These are phyloP conservation scores for Guaruba guarouba DNA, from an alignment of 2,113 vertebrate species.

Conservation along the genomic window DNA sequence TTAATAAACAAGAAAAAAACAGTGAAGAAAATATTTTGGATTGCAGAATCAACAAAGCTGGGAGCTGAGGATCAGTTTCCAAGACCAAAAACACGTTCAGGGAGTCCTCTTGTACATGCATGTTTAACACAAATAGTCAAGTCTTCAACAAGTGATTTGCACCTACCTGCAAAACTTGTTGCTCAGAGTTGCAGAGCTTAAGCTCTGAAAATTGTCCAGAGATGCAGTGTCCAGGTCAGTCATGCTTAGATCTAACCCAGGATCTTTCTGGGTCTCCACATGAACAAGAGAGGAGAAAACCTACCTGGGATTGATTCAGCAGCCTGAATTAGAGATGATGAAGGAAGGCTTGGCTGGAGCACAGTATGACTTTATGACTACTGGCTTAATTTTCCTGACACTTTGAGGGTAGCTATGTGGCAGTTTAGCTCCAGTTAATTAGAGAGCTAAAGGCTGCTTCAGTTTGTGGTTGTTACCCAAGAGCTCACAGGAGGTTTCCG, in stretches of 20 bases:
- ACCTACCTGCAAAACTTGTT: neutral
- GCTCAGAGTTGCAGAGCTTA: neutral
- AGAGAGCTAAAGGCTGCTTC: neutral
- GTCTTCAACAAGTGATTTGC: neutral
- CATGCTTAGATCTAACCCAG: neutral
- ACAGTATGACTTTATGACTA: neutral
- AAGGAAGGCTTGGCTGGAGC: neutral
- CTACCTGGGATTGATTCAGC: neutral
- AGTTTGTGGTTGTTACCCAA: neutral
- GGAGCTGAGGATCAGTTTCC: neutral
- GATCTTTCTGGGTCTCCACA: neutral
- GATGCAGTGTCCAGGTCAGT: neutral
- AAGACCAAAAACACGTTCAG: neutral
- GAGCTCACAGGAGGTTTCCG: neutral
- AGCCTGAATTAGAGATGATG: neutral
- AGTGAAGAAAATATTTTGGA: neutral
- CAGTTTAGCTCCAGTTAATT: neutral
- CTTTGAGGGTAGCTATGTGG: neutral
- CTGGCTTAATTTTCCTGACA: neutral
- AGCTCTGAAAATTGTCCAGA: neutral
- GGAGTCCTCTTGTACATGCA: neutral
- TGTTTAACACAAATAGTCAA: neutral
- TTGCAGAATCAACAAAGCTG: neutral
- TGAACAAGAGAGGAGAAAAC: neutral
- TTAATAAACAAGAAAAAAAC: neutral